Base-by-base conservation (phyloP, 2,797 vertebrate genomes). In the Xerus rutilus region DNA sequence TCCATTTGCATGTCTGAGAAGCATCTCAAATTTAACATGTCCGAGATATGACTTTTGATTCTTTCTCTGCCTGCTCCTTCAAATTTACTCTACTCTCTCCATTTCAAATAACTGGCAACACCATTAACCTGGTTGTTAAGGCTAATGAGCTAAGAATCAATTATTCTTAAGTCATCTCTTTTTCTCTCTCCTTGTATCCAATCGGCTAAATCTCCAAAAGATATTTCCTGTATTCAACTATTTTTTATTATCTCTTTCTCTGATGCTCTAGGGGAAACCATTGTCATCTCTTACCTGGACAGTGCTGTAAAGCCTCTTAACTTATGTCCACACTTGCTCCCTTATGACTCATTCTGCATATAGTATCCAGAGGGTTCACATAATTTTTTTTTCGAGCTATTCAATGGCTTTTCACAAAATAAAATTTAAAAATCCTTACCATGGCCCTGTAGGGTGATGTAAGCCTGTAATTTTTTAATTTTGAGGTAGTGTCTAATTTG, bases 91-190 rank as follows among this genome's bases (percentile, higher is more conserved):
- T 69, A 43, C 8, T 94, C 32, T 54, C 15, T 96, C 52, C 35
- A 77, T 86, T 67, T 77, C 62, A 86, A 81, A 89, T 79, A 94
- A 79, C 21, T 39, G 47, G 6, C 65, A 83, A 65, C 35, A 95
- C 17, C 35, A 84, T 49, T 59, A 79, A 72, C 39, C 4, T 74
- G 76, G 35, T 43, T 73, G 52, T 70, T 91, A 64, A 54, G 30
- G 43, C 39, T 65, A 57, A 93, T 73, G 77, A 88, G 54, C 57
- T 45, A 70, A 86, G 15, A 86, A 52, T 91, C 35, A 57, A 23
- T 74, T 59, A 95, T 64, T 11, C 13, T 69, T 85, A 81, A 57
- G 1, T 76, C 47, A 79, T 32, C 17, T 77, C 62, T 86, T 69
- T 81, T 67, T 28, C 14, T 89, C 7, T 43, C 10, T 25, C 39